A percentile compares a stretch with the other conserved stretches of the same genome.
phyloP scores from a whole-genome alignment of 2,888 invertebrate genomes.

The Parnassius orleans region DNA sequence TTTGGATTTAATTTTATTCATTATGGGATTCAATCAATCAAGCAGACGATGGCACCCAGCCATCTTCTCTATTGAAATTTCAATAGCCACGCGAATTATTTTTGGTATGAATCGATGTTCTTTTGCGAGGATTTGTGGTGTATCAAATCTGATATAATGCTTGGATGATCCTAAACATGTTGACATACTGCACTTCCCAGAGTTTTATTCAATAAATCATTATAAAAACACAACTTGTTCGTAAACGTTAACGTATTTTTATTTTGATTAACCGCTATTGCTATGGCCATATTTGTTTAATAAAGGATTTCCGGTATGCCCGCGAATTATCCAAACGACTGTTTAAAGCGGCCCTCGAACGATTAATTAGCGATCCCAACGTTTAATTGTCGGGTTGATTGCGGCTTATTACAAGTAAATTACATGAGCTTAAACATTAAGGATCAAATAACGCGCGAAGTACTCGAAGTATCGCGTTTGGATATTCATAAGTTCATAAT shows the following conservation, averaged over 20 bases:
- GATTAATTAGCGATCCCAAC: constrained; percentile 8
- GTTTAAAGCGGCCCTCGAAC: background rate
- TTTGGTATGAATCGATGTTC: too few species aligned
- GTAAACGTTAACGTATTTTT: background rate
- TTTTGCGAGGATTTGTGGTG: too few species aligned
- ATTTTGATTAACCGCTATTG: background rate
- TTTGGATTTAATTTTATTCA: too few species aligned
- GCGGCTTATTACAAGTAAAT: constrained; percentile 12
- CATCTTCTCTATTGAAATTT: too few species aligned
- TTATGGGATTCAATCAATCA: too few species aligned
- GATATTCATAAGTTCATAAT: background rate
- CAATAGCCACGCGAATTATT: too few species aligned
- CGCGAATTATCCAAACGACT: constrained; percentile 8
- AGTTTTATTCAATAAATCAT: too few species aligned
- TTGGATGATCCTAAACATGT: too few species aligned
- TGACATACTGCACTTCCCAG: too few species aligned
- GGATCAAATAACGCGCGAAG: background rate
- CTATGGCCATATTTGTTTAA: constrained; percentile 11
- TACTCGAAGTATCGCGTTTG: background rate
- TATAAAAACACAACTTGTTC: too few species aligned
- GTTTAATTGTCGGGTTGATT: constrained; percentile 19
- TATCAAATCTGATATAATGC: too few species aligned
- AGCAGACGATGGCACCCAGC: too few species aligned
- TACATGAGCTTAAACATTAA: constrained; percentile 7
- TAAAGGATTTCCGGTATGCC: constrained; percentile 21